Evolutionary conservation across 2,888 invertebrate species (phyloP), one percentile per base, ranked within the genome.

Genomic region (Drosophila greeni): DNA sequence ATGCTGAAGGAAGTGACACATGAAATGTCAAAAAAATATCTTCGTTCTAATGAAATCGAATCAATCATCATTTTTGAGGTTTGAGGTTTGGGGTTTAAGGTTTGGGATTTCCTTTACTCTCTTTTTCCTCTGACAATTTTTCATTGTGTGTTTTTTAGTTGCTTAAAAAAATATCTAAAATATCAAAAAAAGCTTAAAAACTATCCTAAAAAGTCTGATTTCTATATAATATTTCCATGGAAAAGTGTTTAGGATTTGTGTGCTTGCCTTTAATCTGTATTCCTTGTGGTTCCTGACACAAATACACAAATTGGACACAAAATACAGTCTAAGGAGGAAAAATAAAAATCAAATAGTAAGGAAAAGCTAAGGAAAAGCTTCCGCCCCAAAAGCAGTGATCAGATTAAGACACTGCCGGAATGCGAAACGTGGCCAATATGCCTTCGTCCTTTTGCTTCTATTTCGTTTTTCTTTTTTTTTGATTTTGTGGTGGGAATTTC

Each of bases 351-450:
- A 33, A 49, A 26, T 5, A 31, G 16, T n/a, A 42, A 11, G 20
- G 31, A 7, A 24, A 20, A 20, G 34, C 20, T 0, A n/a, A 55
- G 14, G 37, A 23, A 49, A 24, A 31, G 45, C 14, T 14, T 14
- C 12, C 45, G 29, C 45, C 29, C 29, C 29, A 2, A 23, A 29
- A 45, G 29, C 45, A 31, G 39, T 48, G 62, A 65, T 65, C 69
- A 57, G 64, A 65, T 65, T 58, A 68, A 67, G 68, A 47, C 57
- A 31, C 69, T 68, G 14, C 8, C 18, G 66, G 71, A 62, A 62
- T 62, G 71, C 45, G 71, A 47, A 51, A 67, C 70, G 64, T 66
- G 71, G 64, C 65, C 71, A 70, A 70, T 70, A 62, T 66, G 62
- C 45, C 39, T 9, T 60, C 39, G 16, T 24, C 23, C 37, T 23